A percentile compares a stretch with the other conserved stretches of the same genome.
These are phyloP conservation scores for Mimumesa dahlbomi DNA, from an alignment of 2,888 invertebrate genomes.

Conservation along the genomic window DNA sequence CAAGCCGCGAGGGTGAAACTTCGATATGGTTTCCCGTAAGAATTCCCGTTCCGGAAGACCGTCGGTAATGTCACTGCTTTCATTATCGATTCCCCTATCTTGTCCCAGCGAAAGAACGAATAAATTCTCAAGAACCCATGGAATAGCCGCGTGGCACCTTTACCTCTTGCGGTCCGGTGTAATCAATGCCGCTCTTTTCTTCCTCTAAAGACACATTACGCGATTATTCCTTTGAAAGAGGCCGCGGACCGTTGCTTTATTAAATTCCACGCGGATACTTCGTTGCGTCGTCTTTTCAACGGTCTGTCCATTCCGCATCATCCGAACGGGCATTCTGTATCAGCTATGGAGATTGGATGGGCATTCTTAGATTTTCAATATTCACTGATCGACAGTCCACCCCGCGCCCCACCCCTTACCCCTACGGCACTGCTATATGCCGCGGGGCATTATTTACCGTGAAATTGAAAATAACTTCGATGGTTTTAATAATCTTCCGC, in stretches of 20 bases:
- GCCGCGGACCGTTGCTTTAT: slow-evolving; percentile 47
- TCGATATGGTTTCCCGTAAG: slow-evolving; percentile 14
- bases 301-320: slow-evolving; percentile 21
- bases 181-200: slow-evolving; percentile 42
- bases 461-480: slow-evolving; percentile 41
- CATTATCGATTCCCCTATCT: slow-evolving; percentile 27
- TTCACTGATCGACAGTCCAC: slow-evolving; percentile 54
- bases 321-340: slow-evolving; percentile 22
- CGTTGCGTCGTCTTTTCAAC: slow-evolving; percentile 20
- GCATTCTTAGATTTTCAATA: slow-evolving; percentile 50
- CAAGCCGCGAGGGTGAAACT: slow-evolving; percentile 7
- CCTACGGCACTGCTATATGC: slow-evolving; percentile 24
- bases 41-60: slow-evolving; percentile 19
- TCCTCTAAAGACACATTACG: slow-evolving; percentile 41
- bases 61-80: slow-evolving; percentile 20
- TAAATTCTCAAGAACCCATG: slow-evolving; percentile 22
- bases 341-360: slow-evolving; percentile 14
- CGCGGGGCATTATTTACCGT: slow-evolving; percentile 33
- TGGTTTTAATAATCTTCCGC: slow-evolving; percentile 36
- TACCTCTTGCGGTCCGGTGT: slow-evolving; percentile 10
- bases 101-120: slow-evolving; percentile 9
- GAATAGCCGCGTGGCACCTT: slow-evolving; percentile 16
- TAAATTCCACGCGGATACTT: slow-evolving; percentile 54
- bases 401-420: too few species aligned
- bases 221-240: slow-evolving; percentile 41